A percentile compares a stretch with the other conserved stretches of the same genome.
These are phyloP conservation scores for Nymphalis io DNA, from an alignment of 1,140 invertebrate genomes.

Conservation along the genomic window DNA sequence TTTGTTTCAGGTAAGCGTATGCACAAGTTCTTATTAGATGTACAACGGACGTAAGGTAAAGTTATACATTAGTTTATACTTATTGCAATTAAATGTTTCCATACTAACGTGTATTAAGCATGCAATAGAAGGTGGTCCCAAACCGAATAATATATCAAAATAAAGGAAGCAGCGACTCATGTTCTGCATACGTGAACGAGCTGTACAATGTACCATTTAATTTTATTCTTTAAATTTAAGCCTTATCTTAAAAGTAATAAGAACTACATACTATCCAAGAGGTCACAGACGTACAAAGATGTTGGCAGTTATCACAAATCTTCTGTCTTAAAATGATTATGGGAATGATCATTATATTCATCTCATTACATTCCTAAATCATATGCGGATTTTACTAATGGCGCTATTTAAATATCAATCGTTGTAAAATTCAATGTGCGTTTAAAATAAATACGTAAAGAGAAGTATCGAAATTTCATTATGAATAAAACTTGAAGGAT, in stretches of 20 bases:
- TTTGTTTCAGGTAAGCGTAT: conserved; percentile 18
- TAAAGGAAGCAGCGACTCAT: conserved; percentile 12
- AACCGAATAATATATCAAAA: conserved; percentile 21
- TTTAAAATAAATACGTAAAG: no score
- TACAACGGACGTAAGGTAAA: conserved; percentile 1
- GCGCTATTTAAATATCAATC: no score
- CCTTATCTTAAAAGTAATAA: neutral
- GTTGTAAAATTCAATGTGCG: no score
- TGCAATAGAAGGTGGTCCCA: neutral
- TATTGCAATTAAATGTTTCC: neutral
- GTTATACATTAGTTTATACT: neutral
- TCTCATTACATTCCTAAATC: neutral
- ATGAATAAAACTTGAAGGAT: no score
- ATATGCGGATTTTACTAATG: neutral
- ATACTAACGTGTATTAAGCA: neutral
- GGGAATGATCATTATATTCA: neutral
- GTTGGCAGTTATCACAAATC: neutral
- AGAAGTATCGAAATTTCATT: no score
- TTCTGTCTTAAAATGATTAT: neutral
- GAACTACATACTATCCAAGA: neutral
- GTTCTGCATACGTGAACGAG: conserved; percentile 17
- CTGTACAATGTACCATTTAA: neutral
- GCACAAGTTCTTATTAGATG: neutral
- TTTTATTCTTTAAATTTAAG: neutral
- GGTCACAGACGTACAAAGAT: neutral